Percentiles rank a stretch among this genome's conserved stretches.
phyloP scores from a whole-genome alignment of 2,888 invertebrate genomes.

The Drosophila mettleri region DNA sequence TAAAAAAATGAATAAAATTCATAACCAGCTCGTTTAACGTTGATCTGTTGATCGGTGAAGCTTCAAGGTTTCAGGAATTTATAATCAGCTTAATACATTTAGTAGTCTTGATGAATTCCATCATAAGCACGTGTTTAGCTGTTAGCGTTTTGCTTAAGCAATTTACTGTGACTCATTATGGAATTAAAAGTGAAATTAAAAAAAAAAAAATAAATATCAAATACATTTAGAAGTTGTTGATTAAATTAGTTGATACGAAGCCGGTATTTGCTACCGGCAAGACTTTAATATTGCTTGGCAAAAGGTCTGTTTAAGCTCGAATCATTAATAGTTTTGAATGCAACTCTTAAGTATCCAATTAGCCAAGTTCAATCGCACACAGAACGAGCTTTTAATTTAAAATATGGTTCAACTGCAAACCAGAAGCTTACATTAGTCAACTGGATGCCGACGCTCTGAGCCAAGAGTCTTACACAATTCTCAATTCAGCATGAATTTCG shows the following conservation, averaged over 20 bases:
- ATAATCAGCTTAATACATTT: slow-evolving; percentile 22
- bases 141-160: background rate
- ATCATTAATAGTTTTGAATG: background rate
- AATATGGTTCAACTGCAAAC: background rate
- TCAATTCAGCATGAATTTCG: slow-evolving; percentile 30
- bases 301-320: background rate
- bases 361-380: background rate
- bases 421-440: slow-evolving; percentile 12
- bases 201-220: background rate
- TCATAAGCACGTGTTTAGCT: slow-evolving; percentile 3
- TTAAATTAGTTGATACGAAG: background rate
- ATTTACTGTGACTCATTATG: background rate
- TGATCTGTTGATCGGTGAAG: slow-evolving; percentile 17
- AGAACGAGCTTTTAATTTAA: background rate
- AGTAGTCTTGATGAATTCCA: background rate
- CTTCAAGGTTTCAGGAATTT: slow-evolving; percentile 32
- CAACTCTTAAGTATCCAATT: slow-evolving; percentile 4
- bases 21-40: slow-evolving; percentile 19
- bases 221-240: background rate
- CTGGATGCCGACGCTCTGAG: slow-evolving; percentile 4
- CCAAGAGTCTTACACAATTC: background rate
- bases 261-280: background rate
- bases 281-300: background rate
- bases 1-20: slow-evolving; percentile 1
- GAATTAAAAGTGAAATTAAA: background rate